These are phyloP conservation scores for Plagiodera versicolora DNA, from an alignment of 2,888 invertebrate species.

Conservation along the genomic window DNA sequence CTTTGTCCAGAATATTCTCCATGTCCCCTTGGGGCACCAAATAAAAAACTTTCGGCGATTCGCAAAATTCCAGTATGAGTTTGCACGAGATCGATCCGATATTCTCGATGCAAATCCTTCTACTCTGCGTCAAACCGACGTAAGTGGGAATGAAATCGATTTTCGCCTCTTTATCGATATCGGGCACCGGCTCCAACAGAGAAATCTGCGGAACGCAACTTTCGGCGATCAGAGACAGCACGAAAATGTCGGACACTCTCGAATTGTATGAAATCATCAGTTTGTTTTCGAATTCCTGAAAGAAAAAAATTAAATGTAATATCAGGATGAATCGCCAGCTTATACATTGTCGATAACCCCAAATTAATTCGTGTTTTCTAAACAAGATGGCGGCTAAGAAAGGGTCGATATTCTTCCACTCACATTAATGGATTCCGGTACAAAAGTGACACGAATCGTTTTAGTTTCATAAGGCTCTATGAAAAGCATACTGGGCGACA, in stretches of 20 bases:
- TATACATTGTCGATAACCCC: too few species aligned
- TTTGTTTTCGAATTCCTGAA: constrained; percentile 29
- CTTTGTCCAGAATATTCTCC: not conserved
- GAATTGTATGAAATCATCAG: constrained; percentile 33
- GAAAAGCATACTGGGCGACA: constrained; percentile 43
- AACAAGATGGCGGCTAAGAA: too few species aligned
- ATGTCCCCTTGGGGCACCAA: constrained; percentile 18
- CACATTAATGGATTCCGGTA: constrained; percentile 53
- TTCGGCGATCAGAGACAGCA: constrained; percentile 51
- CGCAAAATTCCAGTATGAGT: constrained; percentile 51
- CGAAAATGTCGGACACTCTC: constrained; percentile 23
- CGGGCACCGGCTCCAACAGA: constrained; percentile 46
- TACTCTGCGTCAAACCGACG: constrained; percentile 31
- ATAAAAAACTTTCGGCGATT: constrained; percentile 32
- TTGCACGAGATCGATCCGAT: constrained; percentile 50
- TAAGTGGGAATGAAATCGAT: constrained; percentile 50
- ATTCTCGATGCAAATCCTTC: constrained; percentile 48
- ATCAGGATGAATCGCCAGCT: too few species aligned
- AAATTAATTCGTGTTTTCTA: too few species aligned
- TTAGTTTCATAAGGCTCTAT: constrained; percentile 50
- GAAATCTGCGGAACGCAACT: constrained; percentile 54
- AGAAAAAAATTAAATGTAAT: not conserved
- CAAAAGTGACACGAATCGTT: constrained; percentile 50
- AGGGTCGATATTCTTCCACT: too few species aligned
- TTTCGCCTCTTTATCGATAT: constrained; percentile 31